phyloP scores from a whole-genome alignment of 2,797 vertebrate species.

The Melopsittacus undulatus region DNA sequence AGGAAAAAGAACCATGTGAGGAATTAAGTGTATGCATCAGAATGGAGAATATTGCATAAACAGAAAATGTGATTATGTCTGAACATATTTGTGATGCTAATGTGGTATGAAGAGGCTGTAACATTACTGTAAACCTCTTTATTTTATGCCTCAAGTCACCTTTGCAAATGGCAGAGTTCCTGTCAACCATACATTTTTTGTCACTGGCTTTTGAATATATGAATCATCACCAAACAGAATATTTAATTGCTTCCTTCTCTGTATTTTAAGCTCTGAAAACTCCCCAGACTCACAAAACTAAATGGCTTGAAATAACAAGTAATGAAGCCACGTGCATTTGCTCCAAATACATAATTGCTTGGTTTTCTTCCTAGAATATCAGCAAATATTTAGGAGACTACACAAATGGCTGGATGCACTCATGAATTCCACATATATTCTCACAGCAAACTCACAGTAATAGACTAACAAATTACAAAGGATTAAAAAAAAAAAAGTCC shows the following conservation, averaged over 20 bases:
- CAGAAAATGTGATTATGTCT: neutral
- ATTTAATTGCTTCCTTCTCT: slow-evolving; percentile 40
- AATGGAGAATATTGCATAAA: neutral
- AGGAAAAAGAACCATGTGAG: neutral
- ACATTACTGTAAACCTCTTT: neutral
- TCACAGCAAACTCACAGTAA: neutral
- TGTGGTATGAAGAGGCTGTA: neutral
- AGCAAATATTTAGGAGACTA: slow-evolving; percentile 29
- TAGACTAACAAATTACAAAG: slow-evolving; percentile 18
- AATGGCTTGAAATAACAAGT: slow-evolving; percentile 24
- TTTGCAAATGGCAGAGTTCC: slow-evolving; percentile 30
- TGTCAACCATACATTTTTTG: slow-evolving; percentile 1
- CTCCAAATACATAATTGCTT: slow-evolving; percentile 21
- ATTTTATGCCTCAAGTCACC: slow-evolving; percentile 30
- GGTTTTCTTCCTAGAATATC: slow-evolving; percentile 43
- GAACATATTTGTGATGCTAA: neutral
- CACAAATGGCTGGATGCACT: slow-evolving; percentile 10
- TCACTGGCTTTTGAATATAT: neutral
- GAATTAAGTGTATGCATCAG: neutral
- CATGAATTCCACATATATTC: slow-evolving; percentile 1
- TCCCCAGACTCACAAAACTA: slow-evolving; percentile 4
- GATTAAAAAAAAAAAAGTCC: neutral
- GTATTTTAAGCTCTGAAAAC: slow-evolving; percentile 41
- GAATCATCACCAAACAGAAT: slow-evolving; percentile 29
- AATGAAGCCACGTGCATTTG: neutral